Conservation (phyloP, 2,113 vertebrate species). For the Columba livia region DNA sequence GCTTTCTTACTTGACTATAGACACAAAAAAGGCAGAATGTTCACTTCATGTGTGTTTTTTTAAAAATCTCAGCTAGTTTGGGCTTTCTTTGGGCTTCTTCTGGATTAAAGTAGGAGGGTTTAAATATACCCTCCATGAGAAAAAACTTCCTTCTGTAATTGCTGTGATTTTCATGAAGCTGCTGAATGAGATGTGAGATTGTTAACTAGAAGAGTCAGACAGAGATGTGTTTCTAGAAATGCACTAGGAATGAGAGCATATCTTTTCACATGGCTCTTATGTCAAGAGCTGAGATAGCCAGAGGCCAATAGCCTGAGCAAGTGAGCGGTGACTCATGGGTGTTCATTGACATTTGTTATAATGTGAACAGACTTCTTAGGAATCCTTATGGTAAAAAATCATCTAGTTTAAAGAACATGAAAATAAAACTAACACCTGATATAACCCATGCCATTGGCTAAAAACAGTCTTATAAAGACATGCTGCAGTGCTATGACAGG, state of each 20-base stretch:
- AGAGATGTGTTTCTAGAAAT: slow-evolving; percentile 8
- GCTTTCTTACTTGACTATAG: background rate
- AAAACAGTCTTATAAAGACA: background rate
- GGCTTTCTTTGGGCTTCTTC: background rate
- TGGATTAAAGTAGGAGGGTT: background rate
- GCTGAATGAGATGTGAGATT: background rate
- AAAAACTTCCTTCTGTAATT: background rate
- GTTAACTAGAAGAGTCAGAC: background rate
- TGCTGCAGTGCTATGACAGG: background rate
- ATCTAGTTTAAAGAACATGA: background rate
- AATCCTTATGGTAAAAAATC: slow-evolving; percentile 15
- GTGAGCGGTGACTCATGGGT: slow-evolving; percentile 28
- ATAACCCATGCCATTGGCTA: background rate
- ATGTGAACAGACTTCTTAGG: slow-evolving; percentile 18
- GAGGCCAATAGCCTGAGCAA: slow-evolving; percentile 12
- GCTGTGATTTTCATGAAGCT: background rate
- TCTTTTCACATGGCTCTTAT: slow-evolving; percentile 1
- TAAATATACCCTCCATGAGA: background rate
- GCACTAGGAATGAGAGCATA: background rate
- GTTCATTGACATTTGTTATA: slow-evolving; percentile 61
- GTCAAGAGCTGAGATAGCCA: slow-evolving; percentile 5
- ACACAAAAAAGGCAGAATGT: background rate
- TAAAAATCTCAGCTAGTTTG: background rate
- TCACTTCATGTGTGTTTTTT: background rate
- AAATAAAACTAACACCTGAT: slow-evolving; percentile 3